Conservation (phyloP, 2,113 vertebrate genomes). For the Heterocephalus glaber region DNA sequence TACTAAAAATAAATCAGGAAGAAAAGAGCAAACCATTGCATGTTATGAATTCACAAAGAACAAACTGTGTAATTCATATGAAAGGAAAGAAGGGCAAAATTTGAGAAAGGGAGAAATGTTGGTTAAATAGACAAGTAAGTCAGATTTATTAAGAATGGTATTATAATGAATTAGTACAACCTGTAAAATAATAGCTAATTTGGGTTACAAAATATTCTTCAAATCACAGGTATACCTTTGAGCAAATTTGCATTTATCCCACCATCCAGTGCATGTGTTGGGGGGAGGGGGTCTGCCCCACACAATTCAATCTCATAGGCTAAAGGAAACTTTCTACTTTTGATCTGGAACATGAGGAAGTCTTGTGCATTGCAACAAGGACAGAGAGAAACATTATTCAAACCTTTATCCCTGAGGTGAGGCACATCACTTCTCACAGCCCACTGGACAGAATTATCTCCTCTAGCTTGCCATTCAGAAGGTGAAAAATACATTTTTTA, state of each 20-base stretch:
- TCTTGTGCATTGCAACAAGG: not conserved
- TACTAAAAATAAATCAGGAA: not conserved
- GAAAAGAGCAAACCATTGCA: not conserved
- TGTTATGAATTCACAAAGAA: not conserved
- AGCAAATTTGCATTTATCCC: not conserved
- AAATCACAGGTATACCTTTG: not conserved
- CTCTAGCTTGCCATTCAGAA: not conserved
- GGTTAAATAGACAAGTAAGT: not conserved
- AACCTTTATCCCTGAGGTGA: not conserved
- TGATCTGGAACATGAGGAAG: not conserved
- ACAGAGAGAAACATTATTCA: not conserved
- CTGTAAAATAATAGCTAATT: not conserved
- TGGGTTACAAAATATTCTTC: not conserved
- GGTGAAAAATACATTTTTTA: not conserved
- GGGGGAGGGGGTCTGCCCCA: not conserved
- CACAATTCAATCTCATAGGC: not conserved
- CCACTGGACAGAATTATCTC: not conserved
- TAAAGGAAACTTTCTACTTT: not conserved
- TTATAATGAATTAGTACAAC: not conserved
- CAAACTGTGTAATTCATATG: not conserved
- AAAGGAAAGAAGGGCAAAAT: not conserved
- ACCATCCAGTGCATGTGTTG: accelerated
- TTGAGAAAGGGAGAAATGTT: not conserved
- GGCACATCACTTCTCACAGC: not conserved
- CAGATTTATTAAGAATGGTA: not conserved